Conservation (phyloP, 64 coral and sea anemone genomes). For the Trachythela sp. region DNA sequence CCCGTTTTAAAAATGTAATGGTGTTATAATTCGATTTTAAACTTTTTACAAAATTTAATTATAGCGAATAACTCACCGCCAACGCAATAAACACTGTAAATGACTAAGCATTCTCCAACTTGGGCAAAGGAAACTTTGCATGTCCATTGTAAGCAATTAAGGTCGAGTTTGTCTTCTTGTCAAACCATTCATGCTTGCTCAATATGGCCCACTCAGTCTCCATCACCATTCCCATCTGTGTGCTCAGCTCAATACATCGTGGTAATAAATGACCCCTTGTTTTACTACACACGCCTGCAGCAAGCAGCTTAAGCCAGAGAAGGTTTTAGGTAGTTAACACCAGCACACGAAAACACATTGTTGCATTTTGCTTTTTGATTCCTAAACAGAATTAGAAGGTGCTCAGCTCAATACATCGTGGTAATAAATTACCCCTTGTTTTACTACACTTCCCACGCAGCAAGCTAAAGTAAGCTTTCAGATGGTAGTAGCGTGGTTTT, state of each 20-base stretch:
- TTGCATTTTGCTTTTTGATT: too few relatives aligned
- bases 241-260: not conserved
- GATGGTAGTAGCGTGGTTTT: constrained; percentile 14
- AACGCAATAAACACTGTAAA: not conserved
- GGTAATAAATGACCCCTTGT: not conserved
- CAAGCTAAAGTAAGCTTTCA: constrained; percentile 11
- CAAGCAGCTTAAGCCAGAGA: too few relatives aligned
- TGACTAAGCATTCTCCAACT: not conserved
- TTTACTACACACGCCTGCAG: too few relatives aligned
- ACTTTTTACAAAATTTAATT: too few relatives aligned
- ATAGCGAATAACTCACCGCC: not conserved
- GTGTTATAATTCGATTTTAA: too few relatives aligned
- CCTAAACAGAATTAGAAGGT: too few relatives aligned
- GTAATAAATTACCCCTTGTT: not conserved
- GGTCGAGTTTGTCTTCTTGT: not conserved
- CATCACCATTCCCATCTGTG: not conserved
- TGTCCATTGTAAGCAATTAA: not conserved
- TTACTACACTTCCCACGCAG: not conserved
- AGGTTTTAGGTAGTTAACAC: too few relatives aligned
- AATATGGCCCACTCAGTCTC: not conserved
- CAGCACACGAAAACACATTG: too few relatives aligned
- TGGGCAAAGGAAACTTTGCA: not conserved
- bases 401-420: not conserved
- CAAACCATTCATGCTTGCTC: constrained; percentile 23
- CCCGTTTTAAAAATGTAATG: too few relatives aligned